A percentile compares a stretch with the other conserved stretches of the same genome.
These are phyloP conservation scores for Diphyllodes magnificus DNA, from an alignment of 2,113 vertebrate genomes.

Conservation along the genomic window DNA sequence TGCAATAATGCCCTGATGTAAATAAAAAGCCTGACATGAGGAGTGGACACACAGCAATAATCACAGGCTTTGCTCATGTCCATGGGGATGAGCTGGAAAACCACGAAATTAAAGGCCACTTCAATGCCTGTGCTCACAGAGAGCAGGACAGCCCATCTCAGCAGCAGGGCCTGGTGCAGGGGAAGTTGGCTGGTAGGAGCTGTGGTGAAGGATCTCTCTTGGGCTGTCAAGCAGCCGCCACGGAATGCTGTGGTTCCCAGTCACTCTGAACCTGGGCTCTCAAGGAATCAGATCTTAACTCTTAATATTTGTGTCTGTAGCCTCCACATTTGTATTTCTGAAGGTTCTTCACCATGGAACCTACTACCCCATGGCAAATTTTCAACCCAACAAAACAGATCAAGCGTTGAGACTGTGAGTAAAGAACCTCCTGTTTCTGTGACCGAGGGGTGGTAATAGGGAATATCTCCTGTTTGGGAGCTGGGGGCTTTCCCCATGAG, in stretches of 20 bases:
- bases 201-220: not conserved
- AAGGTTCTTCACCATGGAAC: not conserved
- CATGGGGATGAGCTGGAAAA: not conserved
- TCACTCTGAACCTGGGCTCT: not conserved
- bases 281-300: not conserved
- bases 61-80: not conserved
- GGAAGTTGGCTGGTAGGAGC: not conserved
- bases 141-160: not conserved
- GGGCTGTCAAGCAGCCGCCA: not conserved
- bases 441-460: rapidly evolving
- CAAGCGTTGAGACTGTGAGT: not conserved
- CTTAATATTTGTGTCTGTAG: not conserved
- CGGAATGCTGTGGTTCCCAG: not conserved
- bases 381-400: not conserved
- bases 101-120: not conserved
- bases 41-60: not conserved
- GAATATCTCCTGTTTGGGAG: not conserved
- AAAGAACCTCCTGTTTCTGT: not conserved
- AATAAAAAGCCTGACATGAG: not conserved
- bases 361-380: not conserved
- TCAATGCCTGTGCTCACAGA: not conserved
- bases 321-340: not conserved
- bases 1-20: not conserved
- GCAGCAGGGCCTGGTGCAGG: not conserved
- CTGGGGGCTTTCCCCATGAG: not conserved